These are phyloP conservation scores for Nephrocerus scutellatus DNA, from an alignment of 2,888 invertebrate species.

Conservation along the genomic window DNA sequence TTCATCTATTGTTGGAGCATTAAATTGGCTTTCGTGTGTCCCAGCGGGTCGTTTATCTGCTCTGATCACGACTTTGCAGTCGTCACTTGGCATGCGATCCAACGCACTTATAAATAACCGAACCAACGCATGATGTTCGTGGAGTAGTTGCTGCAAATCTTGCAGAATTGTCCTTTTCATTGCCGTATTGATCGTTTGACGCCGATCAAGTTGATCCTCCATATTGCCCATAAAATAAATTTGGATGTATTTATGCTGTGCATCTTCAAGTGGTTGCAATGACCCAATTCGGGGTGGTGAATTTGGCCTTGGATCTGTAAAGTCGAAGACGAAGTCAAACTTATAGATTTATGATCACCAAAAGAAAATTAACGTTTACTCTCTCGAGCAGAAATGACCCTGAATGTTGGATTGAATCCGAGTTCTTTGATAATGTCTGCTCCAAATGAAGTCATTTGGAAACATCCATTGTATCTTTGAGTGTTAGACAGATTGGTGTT, in stretches of 20 bases:
- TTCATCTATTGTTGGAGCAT: constrained; percentile 37
- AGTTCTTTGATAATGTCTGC: constrained; percentile 9
- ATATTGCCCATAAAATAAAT: constrained; percentile 15
- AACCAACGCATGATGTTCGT: constrained; percentile 27
- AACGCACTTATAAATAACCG: constrained; percentile 25
- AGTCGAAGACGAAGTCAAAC: constrained; percentile 8
- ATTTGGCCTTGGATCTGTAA: constrained; percentile 17
- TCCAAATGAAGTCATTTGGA: constrained; percentile 11
- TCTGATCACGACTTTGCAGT: constrained; percentile 33
- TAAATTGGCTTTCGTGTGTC: constrained; percentile 30
- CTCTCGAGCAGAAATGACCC: too few relatives aligned
- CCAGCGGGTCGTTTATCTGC: constrained; percentile 31
- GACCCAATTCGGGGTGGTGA: constrained; percentile 18
- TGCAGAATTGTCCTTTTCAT: constrained; percentile 29
- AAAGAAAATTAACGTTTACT: too few relatives aligned
- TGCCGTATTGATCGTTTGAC: constrained; percentile 15
- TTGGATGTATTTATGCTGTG: constrained; percentile 15
- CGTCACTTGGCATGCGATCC: constrained; percentile 27
- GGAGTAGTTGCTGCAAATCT: constrained; percentile 26
- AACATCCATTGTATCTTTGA: constrained; percentile 23
- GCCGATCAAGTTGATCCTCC: constrained; percentile 9
- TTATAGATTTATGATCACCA: too few relatives aligned
- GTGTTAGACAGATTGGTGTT: constrained; percentile 32
- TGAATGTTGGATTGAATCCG: constrained; percentile 5
- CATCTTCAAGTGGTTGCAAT: constrained; percentile 19